Percentiles rank a stretch among this genome's conserved stretches.
Conservation (phyloP, 2,888 invertebrate species). For the Drosophila gaucha region DNA sequence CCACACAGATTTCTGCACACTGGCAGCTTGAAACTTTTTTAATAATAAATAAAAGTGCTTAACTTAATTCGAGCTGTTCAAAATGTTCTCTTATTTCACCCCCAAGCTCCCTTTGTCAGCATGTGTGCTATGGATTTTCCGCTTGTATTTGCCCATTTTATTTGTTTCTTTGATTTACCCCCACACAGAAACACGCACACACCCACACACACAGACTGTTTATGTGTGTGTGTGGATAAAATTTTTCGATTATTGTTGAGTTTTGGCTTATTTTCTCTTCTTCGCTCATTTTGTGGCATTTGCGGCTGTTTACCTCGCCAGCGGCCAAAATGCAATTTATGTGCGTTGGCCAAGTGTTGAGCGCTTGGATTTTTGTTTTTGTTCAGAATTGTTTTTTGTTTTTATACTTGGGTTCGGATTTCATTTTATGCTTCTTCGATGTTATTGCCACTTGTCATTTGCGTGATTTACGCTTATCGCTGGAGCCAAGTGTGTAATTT, state of each 20-base stretch:
- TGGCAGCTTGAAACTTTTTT: constrained; percentile 74
- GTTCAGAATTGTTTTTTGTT: constrained; percentile 24
- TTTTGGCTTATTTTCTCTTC: constrained; percentile 59
- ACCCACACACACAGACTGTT: constrained; percentile 6
- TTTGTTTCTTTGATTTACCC: constrained; percentile 73
- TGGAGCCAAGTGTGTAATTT: constrained; percentile 62
- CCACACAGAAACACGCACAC: constrained; percentile 1
- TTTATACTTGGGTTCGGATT: constrained; percentile 30
- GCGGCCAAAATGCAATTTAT: constrained; percentile 78
- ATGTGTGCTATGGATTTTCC: constrained; percentile 52
- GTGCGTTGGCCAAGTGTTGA: constrained; percentile 56
- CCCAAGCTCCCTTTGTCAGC: not conserved
- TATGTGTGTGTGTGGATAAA: constrained; percentile 55
- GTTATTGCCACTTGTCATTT: constrained; percentile 76
- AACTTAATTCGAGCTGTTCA: constrained; percentile 74
- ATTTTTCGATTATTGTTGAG: constrained; percentile 77
- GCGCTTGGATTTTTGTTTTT: constrained; percentile 29
- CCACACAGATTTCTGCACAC: constrained; percentile 33
- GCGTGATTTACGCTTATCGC: constrained; percentile 77
- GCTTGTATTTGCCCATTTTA: constrained; percentile 72
- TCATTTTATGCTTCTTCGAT: constrained; percentile 45
- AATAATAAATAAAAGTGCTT: constrained; percentile 82
- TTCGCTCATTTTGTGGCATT: constrained; percentile 57
- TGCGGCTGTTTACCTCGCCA: constrained; percentile 76
- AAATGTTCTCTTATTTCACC: constrained; percentile 39